Base-by-base conservation (phyloP, 2,888 invertebrate species). In the Ypsolopha scabrella region DNA sequence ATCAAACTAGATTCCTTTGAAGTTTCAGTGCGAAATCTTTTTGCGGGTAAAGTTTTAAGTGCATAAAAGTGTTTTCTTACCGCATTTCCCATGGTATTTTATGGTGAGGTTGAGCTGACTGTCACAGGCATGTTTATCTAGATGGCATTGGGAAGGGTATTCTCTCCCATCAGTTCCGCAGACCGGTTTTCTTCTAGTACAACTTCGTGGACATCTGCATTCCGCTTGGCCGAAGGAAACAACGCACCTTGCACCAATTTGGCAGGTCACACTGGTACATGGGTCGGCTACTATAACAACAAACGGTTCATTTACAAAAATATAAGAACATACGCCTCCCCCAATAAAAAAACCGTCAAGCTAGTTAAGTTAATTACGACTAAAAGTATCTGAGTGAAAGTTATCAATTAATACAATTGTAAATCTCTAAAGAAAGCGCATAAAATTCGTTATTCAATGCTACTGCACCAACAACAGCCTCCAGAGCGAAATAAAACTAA, bases 101-200 rank as follows among this genome's bases (percentile, higher is more conserved):
- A 95, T 89, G 24, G 92, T 92, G 60, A 96, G 90, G 68, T 94
- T 93, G 55, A 90, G 87, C 58, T 91, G 90, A 61, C 89, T 89
- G 56, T 90, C 89, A 74, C 97, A 97, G 2, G 95, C 92, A 41
- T 91, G 90, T 62, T 91, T 89, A 65, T 93, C 91, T 89, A 96
- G 93, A 72, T 94, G 93, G 68, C 96, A 96, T 41, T 93, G 91
- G 67, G 95, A 95, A 39, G 94, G 90, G 77, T 96, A 96, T 57
- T 96, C 90, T 63, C 92, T 90, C 6, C 95, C 94, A 72, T 96
- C 96, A 11, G 94, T 94, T 33, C 95, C 96, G 67, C 96, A 96
- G 7, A 94, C 94, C 6, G 95, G 93, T 65, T 94, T 92, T 63
- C 92, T 91, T 70, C 90, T 89, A 57, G 93, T 92, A 56, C 86